A percentile compares a stretch with the other conserved stretches of the same genome.
Conservation (phyloP, 2,113 vertebrate species). For the Baryphthengus martii region DNA sequence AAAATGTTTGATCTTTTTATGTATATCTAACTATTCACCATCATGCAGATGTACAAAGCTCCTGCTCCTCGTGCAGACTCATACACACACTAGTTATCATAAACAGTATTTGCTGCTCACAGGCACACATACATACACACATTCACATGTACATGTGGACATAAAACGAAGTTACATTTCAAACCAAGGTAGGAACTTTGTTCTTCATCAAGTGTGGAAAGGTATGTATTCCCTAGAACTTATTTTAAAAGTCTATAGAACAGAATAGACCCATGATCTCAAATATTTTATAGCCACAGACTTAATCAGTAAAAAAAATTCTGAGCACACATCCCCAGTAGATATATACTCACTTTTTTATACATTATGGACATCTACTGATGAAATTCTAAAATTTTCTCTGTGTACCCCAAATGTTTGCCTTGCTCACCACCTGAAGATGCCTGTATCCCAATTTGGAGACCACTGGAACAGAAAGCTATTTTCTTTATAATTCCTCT, state of each 20-base stretch:
- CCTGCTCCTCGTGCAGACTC: background rate
- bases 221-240: background rate
- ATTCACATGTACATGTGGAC: background rate
- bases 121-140: rapidly evolving
- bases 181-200: background rate
- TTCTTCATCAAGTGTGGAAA: background rate
- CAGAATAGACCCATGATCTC: background rate
- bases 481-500: background rate
- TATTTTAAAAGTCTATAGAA: background rate
- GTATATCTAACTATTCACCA: background rate
- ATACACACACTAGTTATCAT: background rate
- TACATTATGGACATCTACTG: background rate
- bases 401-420: rapidly evolving
- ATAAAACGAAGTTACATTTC: background rate
- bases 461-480: background rate
- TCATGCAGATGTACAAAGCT: background rate
- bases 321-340: background rate
- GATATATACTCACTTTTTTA: background rate
- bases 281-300: background rate
- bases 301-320: background rate
- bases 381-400: background rate
- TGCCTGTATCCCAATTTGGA: background rate
- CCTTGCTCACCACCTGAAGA: rapidly evolving
- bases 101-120: rapidly evolving
- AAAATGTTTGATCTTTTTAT: background rate